phyloP scores from a whole-genome alignment of 2,888 invertebrate genomes.

The Polymixis lichenea region DNA sequence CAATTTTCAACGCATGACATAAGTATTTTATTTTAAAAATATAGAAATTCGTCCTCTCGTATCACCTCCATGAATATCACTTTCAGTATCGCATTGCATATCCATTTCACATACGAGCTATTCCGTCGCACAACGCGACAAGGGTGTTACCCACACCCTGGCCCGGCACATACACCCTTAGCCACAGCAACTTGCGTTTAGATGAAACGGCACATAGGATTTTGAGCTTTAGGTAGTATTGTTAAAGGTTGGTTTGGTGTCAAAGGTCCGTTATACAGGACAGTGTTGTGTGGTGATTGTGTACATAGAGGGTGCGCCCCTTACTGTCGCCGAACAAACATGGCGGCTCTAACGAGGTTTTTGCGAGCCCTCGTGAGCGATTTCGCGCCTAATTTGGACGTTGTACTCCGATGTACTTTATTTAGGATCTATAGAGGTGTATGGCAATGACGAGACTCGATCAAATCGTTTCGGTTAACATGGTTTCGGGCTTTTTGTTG shows the following conservation, averaged over 20 bases:
- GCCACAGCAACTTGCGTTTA: slow-evolving; percentile 70
- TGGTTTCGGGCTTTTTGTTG: slow-evolving; percentile 26
- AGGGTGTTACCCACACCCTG: slow-evolving; percentile 88
- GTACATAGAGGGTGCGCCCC: slow-evolving; percentile 90
- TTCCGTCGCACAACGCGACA: slow-evolving; percentile 87
- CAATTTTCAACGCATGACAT: background rate
- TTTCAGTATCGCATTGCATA: slow-evolving; percentile 86
- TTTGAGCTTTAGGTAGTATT: slow-evolving; percentile 66
- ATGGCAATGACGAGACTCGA: slow-evolving; percentile 35
- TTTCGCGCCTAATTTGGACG: slow-evolving; percentile 90
- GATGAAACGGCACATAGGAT: slow-evolving; percentile 49
- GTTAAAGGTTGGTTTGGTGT: slow-evolving; percentile 60
- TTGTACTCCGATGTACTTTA: slow-evolving; percentile 75
- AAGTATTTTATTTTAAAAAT: too few relatives aligned
- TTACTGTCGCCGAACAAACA: slow-evolving; percentile 88
- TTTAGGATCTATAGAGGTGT: slow-evolving; percentile 71
- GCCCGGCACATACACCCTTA: slow-evolving; percentile 83
- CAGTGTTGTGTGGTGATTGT: slow-evolving; percentile 78
- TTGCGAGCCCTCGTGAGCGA: slow-evolving; percentile 87
- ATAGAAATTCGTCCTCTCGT: slow-evolving; percentile 7
- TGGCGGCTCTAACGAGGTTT: slow-evolving; percentile 90
- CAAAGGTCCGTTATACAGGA: slow-evolving; percentile 47
- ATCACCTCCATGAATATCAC: slow-evolving; percentile 76
- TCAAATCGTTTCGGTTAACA: slow-evolving; percentile 43
- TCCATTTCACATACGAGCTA: slow-evolving; percentile 87